Evolutionary conservation across 2,113 vertebrate genomes (phyloP), one percentile per base, ranked within the genome.

Genomic region (Parus major): DNA sequence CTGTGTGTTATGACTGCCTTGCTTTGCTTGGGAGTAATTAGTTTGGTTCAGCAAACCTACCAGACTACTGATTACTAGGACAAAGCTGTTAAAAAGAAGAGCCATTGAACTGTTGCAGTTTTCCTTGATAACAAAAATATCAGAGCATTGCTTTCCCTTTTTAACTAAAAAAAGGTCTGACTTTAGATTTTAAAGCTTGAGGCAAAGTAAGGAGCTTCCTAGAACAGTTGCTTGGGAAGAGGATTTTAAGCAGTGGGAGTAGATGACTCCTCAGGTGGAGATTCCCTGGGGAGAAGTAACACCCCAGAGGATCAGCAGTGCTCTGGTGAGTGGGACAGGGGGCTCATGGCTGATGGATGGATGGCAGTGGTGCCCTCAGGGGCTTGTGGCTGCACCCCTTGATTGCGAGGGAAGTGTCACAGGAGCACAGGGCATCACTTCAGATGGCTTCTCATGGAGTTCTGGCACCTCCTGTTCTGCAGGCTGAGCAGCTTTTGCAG

Each of bases 41-140:
- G 29, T 20, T 70, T 70, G 46, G 21, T 73, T 90, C 87, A 92
- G 17, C n/a, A 83, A 70, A 70, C 47, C 46, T n/a, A 46, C 47
- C 28, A 70, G 47, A n/a, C 46, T 69, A 18, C 63, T 95, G 85
- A 89, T 68, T 86, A 4, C 24, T 41, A 77, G 79, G 82, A 88
- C 61, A 95, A 92, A 95, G 56, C 59, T 88, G 82, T 94, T 95
- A 85, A 87, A 52, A 56, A 29, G 49, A 93, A 92, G 64, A 65
- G 61, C 79, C 77, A 15, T 25, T 73, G 82, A 88, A 31, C 52
- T 65, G 31, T n/a, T 77, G 50, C 31, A 49, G 44, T 63, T 92
- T 79, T 68, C 39, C 73, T 82, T 36, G 24, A 44, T 13, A 60
- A 55, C 39, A 61, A n/a, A 81, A 82, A 18, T 6, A 24, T 66